phyloP scores from a whole-genome alignment of 2,797 vertebrate genomes.

The Syngnathus rostellatus region DNA sequence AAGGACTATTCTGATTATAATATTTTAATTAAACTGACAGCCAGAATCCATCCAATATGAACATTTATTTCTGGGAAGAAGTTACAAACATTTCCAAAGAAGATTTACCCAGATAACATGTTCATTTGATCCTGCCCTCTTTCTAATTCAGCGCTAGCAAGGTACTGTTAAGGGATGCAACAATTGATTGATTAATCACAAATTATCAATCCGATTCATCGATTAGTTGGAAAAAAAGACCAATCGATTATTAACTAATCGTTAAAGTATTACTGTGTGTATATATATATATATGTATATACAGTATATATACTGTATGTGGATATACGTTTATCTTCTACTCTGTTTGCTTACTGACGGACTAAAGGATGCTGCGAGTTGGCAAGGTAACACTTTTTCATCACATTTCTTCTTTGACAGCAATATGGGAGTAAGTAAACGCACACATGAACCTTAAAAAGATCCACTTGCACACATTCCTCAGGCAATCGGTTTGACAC shows the following conservation, averaged over 20 bases:
- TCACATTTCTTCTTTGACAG: constrained; percentile 3
- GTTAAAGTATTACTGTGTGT: constrained; percentile 41
- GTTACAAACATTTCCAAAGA: constrained; percentile 78
- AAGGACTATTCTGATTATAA: neutral
- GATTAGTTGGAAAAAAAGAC: too few relatives aligned
- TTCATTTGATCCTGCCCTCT: constrained; percentile 60
- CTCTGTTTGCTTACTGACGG: constrained; percentile 60
- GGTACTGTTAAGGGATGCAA: constrained; percentile 37
- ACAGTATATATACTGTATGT: neutral
- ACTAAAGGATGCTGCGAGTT: constrained; percentile 64
- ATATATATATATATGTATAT: constrained; percentile 2
- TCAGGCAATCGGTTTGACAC: neutral
- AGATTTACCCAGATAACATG: constrained; percentile 76
- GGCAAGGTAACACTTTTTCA: neutral
- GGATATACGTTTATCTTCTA: constrained; percentile 37
- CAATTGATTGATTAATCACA: too few relatives aligned
- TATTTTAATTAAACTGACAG: constrained; percentile 12
- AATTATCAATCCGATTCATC: too few relatives aligned
- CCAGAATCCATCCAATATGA: constrained; percentile 67
- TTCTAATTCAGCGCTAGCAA: constrained; percentile 68
- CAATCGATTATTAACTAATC: too few relatives aligned
- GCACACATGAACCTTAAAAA: neutral
- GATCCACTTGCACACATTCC: neutral
- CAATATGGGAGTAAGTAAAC: neutral
- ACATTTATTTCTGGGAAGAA: constrained; percentile 79